phyloP scores from a whole-genome alignment of 2,113 vertebrate species.

The Nibea albiflora region DNA sequence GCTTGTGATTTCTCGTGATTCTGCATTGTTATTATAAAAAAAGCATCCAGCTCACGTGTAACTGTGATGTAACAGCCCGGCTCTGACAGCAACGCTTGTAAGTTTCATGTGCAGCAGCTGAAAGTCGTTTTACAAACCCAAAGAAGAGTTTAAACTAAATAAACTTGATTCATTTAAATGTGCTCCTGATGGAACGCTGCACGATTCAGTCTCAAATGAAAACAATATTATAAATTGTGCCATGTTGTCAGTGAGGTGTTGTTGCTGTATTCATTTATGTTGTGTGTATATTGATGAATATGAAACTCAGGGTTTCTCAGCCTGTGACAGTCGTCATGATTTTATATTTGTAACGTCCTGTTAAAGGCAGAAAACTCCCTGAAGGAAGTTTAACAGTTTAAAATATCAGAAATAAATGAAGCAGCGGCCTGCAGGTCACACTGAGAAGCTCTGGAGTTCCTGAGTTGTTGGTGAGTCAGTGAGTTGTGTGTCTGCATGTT shows the following conservation, averaged over 20 bases:
- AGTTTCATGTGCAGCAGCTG: not conserved
- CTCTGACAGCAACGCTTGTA: not conserved
- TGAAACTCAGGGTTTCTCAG: slow-evolving; percentile 25
- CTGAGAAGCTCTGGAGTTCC: slow-evolving; percentile 35
- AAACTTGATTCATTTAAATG: no score
- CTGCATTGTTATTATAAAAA: not conserved
- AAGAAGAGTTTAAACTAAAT: no score
- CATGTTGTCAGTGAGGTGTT: not conserved
- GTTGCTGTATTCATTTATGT: not conserved
- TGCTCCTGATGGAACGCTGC: no score
- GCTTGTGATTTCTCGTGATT: not conserved
- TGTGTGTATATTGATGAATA: not conserved
- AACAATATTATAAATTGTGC: not conserved
- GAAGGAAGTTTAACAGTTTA: not conserved
- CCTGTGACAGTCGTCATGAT: not conserved
- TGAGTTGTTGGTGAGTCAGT: no score
- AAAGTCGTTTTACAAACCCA: no score
- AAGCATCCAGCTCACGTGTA: no score
- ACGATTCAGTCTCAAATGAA: no score
- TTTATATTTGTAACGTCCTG: not conserved
- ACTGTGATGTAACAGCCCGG: not conserved
- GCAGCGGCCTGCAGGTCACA: not conserved
- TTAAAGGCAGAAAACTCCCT: not conserved
- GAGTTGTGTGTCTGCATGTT: slow-evolving; percentile 12
- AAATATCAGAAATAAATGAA: no score